phyloP scores from a whole-genome alignment of 2,797 vertebrate species.

The Gadopsis marmoratus region DNA sequence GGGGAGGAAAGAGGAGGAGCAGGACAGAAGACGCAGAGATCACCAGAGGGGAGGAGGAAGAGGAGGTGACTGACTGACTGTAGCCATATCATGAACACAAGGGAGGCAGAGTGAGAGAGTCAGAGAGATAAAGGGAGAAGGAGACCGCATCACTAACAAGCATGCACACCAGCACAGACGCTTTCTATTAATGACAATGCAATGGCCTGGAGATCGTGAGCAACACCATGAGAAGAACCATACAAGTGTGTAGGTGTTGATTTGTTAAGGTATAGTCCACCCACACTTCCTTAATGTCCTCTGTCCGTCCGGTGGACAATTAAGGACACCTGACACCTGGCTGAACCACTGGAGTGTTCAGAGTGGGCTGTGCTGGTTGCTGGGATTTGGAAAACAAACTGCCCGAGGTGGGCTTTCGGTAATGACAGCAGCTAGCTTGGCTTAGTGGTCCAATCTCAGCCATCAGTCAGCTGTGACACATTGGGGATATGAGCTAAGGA shows the following conservation, averaged over 20 bases:
- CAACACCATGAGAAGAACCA: constrained; percentile 27
- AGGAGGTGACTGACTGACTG: constrained; percentile 75
- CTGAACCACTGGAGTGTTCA: constrained; percentile 54
- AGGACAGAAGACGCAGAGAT: constrained; percentile 66
- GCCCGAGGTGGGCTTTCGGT: constrained; percentile 76
- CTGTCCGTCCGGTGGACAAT: constrained; percentile 48
- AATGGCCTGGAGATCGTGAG: constrained; percentile 65
- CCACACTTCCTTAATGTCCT: constrained; percentile 46
- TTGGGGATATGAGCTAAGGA: constrained; percentile 85
- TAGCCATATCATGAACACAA: constrained; percentile 72
- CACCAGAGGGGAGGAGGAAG: constrained; percentile 55
- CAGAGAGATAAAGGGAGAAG: constrained; percentile 41
- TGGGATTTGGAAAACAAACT: constrained; percentile 71
- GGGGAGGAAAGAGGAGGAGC: constrained; percentile 54
- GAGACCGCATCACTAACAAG: constrained; percentile 41
- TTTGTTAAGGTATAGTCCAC: constrained; percentile 43
- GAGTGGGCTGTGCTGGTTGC: constrained; percentile 50
- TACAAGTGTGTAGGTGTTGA: constrained; percentile 21
- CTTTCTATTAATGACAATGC: constrained; percentile 55
- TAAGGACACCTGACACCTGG: constrained; percentile 73
- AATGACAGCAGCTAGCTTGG: constrained; percentile 81
- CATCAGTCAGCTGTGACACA: constrained; percentile 85
- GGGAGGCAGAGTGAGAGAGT: constrained; percentile 58
- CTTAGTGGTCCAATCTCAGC: constrained; percentile 80
- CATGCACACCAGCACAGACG: constrained; percentile 25